Conservation (phyloP, 2,113 vertebrate genomes). For the Atrichornis clamosus region DNA sequence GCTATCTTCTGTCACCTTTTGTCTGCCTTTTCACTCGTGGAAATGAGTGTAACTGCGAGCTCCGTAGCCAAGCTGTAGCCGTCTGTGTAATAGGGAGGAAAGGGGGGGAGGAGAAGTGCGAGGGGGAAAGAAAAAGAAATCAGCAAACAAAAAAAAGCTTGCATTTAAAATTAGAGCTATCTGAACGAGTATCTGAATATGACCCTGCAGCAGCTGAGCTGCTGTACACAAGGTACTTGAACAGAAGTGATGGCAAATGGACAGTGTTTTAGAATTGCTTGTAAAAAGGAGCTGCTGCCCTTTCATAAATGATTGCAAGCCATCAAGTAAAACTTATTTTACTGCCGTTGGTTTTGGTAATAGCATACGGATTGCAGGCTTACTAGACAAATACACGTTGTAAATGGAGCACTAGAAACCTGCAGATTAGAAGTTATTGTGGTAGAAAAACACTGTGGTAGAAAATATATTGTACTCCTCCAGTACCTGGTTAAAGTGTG, state of each 20-base stretch:
- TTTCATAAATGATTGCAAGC: not conserved
- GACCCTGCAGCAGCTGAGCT: slow-evolving; percentile 18
- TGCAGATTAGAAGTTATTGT: not conserved
- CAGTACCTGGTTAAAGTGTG: not conserved
- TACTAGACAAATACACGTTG: not conserved
- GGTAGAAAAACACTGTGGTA: not conserved
- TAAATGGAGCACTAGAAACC: not conserved
- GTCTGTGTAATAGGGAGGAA: slow-evolving; percentile 60
- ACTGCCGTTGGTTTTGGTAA: not conserved
- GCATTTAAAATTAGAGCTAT: slow-evolving; percentile 30
- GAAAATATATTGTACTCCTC: not conserved
- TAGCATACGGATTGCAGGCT: not conserved
- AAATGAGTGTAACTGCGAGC: slow-evolving; percentile 40
- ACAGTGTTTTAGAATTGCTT: slow-evolving; percentile 12
- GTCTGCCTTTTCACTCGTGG: slow-evolving; percentile 26
- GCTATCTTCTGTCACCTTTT: slow-evolving; percentile 54
- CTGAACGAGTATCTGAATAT: not conserved
- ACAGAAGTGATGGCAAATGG: slow-evolving; percentile 25
- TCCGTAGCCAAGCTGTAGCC: slow-evolving; percentile 61
- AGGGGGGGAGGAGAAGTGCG: not conserved
- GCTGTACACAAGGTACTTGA: slow-evolving; percentile 37
- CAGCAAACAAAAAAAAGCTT: slow-evolving; percentile 25
- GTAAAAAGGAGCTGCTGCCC: not conserved
- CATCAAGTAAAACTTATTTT: not conserved
- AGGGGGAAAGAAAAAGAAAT: slow-evolving; percentile 17